Evolutionary conservation across 2,113 vertebrate genomes (phyloP), one percentile per base, ranked within the genome.

Genomic region (Manacus vitellinus): DNA sequence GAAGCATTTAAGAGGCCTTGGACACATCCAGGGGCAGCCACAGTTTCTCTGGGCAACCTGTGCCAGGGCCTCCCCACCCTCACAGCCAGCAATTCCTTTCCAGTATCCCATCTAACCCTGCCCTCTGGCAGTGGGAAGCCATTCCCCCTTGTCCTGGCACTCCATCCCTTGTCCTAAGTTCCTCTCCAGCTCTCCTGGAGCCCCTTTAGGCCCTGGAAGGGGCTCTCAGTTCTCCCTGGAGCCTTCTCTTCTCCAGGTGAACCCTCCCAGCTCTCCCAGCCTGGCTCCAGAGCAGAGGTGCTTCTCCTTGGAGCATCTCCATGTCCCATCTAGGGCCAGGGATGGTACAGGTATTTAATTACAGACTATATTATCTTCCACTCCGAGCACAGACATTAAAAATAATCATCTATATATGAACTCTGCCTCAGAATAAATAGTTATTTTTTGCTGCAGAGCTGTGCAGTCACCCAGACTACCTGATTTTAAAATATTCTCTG

Each of bases 1-100:
- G 15, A 47, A 52, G 20, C 19, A 27, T 44, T 30, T 3, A 15
- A 51, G 8, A 74, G 10, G 3, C 12, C 11, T 22, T 19, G 44
- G 22, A 2, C 61, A 59, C 37, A 31, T 0, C 43, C 67, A 88
- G 74, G 47, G 10, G 4, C 43, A 88, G 30, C 31, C 76, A 73
- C 35, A 63, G 75, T 16, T 47, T 0, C 30, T 63, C 56, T 63
- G 49, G 19, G 9, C 2, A 67, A 0, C 2, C 62, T 4, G 0
- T 3, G 1, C 59, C 49, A 73, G 39, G 2, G 2, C 13, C 33
- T 46, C 0, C 0, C 39, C 27, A 12, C 18, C 51, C 28, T 25
- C 63, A 0, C 28, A 62, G 18, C 4, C 18, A 71, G 4, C 2
- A 71, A 79, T 63, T 71, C 28, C 39, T 39, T 27, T 67, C 51